Percentiles rank a stretch among this genome's conserved stretches.
Evolutionary conservation across 2,113 vertebrate species (phyloP).

Genomic region (Indri indri): DNA sequence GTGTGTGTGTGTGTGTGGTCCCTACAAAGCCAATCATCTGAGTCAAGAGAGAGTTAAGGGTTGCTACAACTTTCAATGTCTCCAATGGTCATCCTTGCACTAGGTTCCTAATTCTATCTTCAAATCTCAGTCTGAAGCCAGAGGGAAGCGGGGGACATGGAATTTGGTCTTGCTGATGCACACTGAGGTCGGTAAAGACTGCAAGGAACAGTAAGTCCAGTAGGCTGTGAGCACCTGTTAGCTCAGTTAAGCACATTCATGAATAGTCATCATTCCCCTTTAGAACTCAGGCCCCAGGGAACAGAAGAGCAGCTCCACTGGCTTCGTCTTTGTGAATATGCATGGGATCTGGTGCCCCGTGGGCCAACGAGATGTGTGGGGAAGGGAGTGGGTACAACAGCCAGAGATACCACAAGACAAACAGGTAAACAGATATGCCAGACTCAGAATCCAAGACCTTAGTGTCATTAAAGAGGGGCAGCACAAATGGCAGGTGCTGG

Average conservation of each 20-base stretch:
- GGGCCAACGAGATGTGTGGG: neutral
- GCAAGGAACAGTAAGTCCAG: neutral
- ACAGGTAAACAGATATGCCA: neutral
- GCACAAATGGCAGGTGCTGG: neutral
- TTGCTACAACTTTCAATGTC: neutral
- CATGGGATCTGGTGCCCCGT: neutral
- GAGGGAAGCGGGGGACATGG: neutral
- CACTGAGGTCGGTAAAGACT: neutral
- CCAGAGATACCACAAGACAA: neutral
- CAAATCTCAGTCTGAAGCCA: neutral
- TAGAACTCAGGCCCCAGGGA: neutral
- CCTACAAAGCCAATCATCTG: neutral
- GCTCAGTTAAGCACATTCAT: neutral
- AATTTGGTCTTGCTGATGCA: neutral
- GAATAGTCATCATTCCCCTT: neutral
- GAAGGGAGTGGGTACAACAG: neutral
- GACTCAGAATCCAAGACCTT: neutral
- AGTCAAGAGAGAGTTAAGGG: neutral
- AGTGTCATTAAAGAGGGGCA: neutral
- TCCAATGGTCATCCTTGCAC: neutral
- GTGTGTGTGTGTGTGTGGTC: neutral
- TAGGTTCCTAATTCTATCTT: neutral
- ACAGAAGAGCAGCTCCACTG: neutral
- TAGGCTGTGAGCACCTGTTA: neutral
- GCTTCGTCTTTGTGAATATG: conserved; percentile 11